These are phyloP conservation scores for Crotalus adamanteus DNA, from an alignment of 2,797 vertebrate genomes.

Conservation along the genomic window DNA sequence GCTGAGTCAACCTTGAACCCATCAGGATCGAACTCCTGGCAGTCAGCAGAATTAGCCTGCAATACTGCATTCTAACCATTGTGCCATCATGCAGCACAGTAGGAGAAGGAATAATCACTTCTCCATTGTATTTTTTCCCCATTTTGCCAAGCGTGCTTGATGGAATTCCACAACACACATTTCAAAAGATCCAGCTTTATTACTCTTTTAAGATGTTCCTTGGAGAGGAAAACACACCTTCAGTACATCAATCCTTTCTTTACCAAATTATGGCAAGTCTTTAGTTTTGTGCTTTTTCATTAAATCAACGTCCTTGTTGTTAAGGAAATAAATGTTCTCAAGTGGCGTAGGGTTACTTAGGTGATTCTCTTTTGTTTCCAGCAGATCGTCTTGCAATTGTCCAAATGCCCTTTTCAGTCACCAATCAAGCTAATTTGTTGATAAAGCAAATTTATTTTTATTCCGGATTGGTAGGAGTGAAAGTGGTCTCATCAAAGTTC, in stretches of 20 bases:
- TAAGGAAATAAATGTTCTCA: not conserved
- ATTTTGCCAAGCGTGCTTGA: not conserved
- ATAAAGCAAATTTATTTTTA: not conserved
- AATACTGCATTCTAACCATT: not conserved
- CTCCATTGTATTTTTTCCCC: not conserved
- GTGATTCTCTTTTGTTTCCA: not conserved
- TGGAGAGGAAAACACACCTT: not conserved
- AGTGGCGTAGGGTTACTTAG: not conserved
- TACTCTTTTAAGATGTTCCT: slow-evolving; percentile 16
- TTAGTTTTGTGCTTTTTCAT: not conserved
- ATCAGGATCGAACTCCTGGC: not conserved
- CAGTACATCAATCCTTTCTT: not conserved
- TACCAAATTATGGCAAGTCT: slow-evolving; percentile 1
- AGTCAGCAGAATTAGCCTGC: not conserved
- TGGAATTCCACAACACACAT: not conserved
- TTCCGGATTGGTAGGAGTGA: not conserved
- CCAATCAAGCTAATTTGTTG: not conserved
- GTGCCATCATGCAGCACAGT: not conserved
- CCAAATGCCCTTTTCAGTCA: not conserved
- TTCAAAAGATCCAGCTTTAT: slow-evolving; percentile 31
- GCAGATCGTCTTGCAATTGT: not conserved
- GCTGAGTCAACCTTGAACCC: not conserved
- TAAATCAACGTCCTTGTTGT: not conserved
- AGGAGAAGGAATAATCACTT: not conserved
- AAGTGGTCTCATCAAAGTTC: slow-evolving; percentile 2